These are phyloP conservation scores for Lampropteryx suffumata DNA, from an alignment of 2,888 invertebrate species.

Conservation along the genomic window DNA sequence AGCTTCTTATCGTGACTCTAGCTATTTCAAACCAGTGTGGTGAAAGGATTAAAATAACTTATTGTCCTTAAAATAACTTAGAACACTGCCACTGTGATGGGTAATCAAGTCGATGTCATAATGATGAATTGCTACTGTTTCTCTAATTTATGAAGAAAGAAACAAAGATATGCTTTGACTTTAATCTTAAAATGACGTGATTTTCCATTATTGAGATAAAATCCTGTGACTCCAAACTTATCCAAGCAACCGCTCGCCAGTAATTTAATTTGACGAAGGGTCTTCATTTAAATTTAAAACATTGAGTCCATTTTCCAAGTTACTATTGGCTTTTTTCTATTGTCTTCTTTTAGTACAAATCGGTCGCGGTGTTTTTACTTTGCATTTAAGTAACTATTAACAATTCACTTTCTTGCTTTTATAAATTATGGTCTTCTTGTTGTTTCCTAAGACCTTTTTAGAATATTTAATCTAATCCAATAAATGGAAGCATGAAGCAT, in stretches of 20 bases:
- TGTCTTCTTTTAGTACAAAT: neutral
- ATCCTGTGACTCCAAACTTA: neutral
- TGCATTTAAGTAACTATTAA: neutral
- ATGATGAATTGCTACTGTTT: too few relatives aligned
- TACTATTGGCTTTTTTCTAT: neutral
- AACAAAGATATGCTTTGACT: neutral
- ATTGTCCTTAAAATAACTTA: too few relatives aligned
- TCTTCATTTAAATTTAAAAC: slow-evolving; percentile 6
- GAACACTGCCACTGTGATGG: too few relatives aligned
- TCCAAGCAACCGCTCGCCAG: slow-evolving; percentile 1
- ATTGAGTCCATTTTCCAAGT: neutral
- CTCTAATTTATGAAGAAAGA: too few relatives aligned
- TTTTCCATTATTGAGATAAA: neutral
- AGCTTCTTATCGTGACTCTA: neutral
- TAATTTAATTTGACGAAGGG: slow-evolving; percentile 5
- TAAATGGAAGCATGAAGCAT: neutral
- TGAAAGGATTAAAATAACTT: too few relatives aligned
- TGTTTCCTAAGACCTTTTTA: too few relatives aligned
- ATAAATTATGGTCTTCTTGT: too few relatives aligned
- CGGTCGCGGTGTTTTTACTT: neutral
- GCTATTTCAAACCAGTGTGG: too few relatives aligned
- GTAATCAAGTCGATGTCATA: too few relatives aligned
- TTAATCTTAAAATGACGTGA: neutral
- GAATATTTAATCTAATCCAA: neutral
- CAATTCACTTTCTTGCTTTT: too few relatives aligned